Evolutionary conservation across 2,113 vertebrate genomes (phyloP), one percentile per base, ranked within the genome.

Genomic region (Mormoops blainvillei): DNA sequence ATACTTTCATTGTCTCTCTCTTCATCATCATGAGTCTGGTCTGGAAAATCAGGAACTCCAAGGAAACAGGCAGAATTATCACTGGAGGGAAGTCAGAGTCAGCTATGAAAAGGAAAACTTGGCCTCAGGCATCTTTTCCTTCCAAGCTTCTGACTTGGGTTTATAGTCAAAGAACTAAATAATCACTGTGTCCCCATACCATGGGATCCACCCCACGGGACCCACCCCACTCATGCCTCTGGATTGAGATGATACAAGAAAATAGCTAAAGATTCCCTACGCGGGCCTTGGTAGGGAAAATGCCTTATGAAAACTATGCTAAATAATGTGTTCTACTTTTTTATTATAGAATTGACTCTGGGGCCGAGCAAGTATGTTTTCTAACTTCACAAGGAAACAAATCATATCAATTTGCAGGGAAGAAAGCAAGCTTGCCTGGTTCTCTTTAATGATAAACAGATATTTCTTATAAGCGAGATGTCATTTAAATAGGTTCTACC

Each of bases 401-500:
- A 93, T 85, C 5, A 20, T 48, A 18, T 31, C 19, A 74, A 1
- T 41, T 95, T 94, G 7, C 18, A 82, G 56, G 38, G 45, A 77
- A 50, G 36, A 9, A 83, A 80, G 43, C 15, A 78, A 87, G 36
- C 28, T 38, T 73, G 5, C 18, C 28, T 85, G 33, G 10, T 20
- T 95, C 24, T 84, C 14, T 91, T 76, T 77, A 45, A 76, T 43
- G 33, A 90, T 80, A 88, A 91, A 84, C 41, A 81, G 8, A 26
- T 85, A 71, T 85, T 94, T 90, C 68, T 88, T 77, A 7, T 83
- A 84, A 80, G 24, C 33, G 20, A 89, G 45, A 61, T 56, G 54
- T 56, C 48, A 81, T 89, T 92, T 96, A 89, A 94, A 94, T 78
- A 73, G 88, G 48, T 85, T 94, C 54, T 86, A 52, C n/a, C 61